Evolutionary conservation across 1,140 invertebrate genomes (phyloP).

Genomic region (Hestina assimilis): DNA sequence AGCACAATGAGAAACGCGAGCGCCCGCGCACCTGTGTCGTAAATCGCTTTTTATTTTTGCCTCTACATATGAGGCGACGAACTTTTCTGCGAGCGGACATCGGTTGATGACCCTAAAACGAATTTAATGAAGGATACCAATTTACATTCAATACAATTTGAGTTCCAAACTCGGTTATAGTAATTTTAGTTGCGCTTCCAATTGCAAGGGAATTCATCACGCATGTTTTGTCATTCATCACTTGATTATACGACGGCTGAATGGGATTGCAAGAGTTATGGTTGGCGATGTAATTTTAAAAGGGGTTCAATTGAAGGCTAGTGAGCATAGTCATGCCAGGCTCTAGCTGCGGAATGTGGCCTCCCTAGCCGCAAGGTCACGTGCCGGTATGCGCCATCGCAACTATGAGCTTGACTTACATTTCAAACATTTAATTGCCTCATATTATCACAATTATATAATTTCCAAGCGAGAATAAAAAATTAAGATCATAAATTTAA

Average conservation of each 20-base stretch:
- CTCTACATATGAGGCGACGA: slow-evolving; percentile 9
- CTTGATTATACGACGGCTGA: slow-evolving; percentile 2
- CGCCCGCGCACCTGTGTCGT: slow-evolving; percentile 28
- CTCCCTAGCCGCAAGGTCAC: slow-evolving; percentile 10
- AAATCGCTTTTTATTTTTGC: slow-evolving; percentile 21
- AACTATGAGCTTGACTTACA: background rate
- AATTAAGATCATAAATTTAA: too few species aligned
- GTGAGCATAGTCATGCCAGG: background rate
- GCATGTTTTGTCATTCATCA: slow-evolving; percentile 1
- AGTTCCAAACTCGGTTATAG: slow-evolving; percentile 6
- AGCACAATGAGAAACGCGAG: slow-evolving; percentile 23
- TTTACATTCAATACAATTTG: slow-evolving; percentile 21
- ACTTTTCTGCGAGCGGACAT: slow-evolving; percentile 21
- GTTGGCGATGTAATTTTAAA: background rate
- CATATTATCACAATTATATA: background rate
- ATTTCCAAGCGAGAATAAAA: too few species aligned
- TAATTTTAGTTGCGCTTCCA: background rate
- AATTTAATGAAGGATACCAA: slow-evolving; percentile 15
- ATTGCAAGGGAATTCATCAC: background rate
- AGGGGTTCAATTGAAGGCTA: background rate
- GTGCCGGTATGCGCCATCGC: slow-evolving; percentile 4
- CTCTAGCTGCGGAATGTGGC: background rate
- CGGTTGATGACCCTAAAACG: slow-evolving; percentile 22
- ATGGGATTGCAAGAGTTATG: background rate
- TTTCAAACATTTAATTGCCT: background rate